Evolutionary conservation across 2,797 vertebrate genomes (phyloP).

Genomic region (Xiphorhynchus erythropygius): DNA sequence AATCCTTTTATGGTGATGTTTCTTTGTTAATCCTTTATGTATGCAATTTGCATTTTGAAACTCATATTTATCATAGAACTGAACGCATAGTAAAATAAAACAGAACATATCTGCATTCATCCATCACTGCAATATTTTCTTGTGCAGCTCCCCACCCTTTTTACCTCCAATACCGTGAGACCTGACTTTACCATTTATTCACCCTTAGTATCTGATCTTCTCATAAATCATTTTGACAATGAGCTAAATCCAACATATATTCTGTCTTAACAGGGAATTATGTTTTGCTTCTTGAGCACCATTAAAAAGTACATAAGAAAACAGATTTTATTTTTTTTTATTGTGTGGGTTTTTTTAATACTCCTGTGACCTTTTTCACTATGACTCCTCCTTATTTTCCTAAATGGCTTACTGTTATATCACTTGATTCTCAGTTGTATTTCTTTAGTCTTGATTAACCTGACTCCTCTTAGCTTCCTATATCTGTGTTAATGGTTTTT

Average conservation of each 20-base stretch:
- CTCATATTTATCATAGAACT: not conserved
- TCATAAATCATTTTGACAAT: constrained; percentile 11
- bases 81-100: not conserved
- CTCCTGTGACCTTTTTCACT: not conserved
- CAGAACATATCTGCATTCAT: not conserved
- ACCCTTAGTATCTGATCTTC: not conserved
- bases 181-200: constrained; percentile 3
- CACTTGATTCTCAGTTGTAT: not conserved
- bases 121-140: not conserved
- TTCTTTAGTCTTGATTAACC: not conserved
- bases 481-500: not conserved
- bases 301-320: not conserved
- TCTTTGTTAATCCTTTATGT: constrained; percentile 22
- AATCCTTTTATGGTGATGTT: fast-evolving
- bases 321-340: not conserved
- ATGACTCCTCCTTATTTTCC: not conserved
- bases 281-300: not conserved
- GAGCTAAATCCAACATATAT: not conserved
- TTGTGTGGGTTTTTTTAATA: not conserved
- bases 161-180: not conserved
- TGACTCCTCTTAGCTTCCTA: not conserved
- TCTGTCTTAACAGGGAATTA: not conserved
- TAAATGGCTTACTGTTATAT: not conserved
- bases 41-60: constrained; percentile 35
- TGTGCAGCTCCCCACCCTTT: not conserved